phyloP scores from a whole-genome alignment of 2,113 vertebrate genomes.

The Oreochromis niloticus region DNA sequence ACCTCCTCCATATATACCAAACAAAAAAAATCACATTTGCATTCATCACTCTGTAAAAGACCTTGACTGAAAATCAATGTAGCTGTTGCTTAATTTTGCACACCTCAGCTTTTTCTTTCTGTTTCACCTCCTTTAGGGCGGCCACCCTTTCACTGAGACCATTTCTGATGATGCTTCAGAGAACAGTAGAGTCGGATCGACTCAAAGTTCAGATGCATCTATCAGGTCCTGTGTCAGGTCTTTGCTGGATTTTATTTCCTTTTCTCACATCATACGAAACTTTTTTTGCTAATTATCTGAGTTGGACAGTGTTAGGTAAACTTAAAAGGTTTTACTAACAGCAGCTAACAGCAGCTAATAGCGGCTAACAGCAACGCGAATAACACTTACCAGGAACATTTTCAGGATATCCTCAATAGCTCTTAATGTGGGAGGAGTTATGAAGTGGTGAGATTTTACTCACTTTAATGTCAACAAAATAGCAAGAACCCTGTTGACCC shows the following conservation, averaged over 20 bases:
- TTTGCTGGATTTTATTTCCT: neutral
- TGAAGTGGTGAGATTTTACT: neutral
- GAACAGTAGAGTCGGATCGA: neutral
- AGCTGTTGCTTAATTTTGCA: neutral
- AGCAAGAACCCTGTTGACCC: neutral
- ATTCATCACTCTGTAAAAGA: neutral
- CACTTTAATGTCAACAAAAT: neutral
- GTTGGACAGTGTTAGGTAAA: neutral
- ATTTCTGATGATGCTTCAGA: neutral
- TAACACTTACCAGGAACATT: neutral
- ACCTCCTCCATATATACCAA: neutral
- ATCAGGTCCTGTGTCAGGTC: neutral
- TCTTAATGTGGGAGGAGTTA: neutral
- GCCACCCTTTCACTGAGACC: accelerated
- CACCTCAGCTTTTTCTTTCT: neutral
- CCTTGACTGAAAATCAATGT: neutral
- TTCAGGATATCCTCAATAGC: neutral
- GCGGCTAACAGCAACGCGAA: accelerated
- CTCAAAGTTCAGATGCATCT: neutral
- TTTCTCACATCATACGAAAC: neutral
- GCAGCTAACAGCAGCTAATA: neutral
- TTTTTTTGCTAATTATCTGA: neutral
- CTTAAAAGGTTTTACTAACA: neutral
- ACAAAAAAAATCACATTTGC: neutral
- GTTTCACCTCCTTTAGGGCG: neutral